phyloP scores from a whole-genome alignment of 2,888 invertebrate genomes.

The Biston betularia region DNA sequence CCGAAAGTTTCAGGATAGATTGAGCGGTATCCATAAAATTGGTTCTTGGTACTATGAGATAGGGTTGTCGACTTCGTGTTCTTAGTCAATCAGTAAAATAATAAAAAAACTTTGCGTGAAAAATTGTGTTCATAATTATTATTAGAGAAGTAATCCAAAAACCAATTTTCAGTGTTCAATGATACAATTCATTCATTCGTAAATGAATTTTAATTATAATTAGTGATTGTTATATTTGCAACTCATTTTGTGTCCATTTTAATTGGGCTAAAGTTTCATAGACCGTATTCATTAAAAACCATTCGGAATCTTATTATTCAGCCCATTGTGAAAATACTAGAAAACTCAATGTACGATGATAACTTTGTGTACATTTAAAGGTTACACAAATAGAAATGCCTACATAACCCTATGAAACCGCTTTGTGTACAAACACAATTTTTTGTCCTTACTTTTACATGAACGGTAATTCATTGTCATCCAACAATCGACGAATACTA shows the following conservation, averaged over 20 bases:
- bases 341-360: constrained; percentile 9
- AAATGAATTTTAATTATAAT: background rate
- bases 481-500: constrained; percentile 44
- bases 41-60: no score
- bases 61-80: no score
- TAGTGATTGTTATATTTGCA: background rate
- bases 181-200: background rate
- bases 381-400: constrained; percentile 24
- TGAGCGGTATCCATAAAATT: no score
- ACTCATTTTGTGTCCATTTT: background rate
- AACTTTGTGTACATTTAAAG: constrained; percentile 8
- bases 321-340: constrained; percentile 5
- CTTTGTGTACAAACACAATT: constrained; percentile 34
- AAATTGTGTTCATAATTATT: background rate
- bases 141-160: background rate
- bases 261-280: background rate
- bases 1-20: no score
- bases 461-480: constrained; percentile 48
- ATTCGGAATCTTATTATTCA: constrained; percentile 1
- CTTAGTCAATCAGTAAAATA: no score
- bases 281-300: background rate
- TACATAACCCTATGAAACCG: constrained; percentile 31
- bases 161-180: background rate
- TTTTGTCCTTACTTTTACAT: constrained; percentile 51
- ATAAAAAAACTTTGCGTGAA: background rate